Evolutionary conservation across 2,888 invertebrate genomes (phyloP), one percentile per base, ranked within the genome.

Genomic region (Epistrophe eligans): DNA sequence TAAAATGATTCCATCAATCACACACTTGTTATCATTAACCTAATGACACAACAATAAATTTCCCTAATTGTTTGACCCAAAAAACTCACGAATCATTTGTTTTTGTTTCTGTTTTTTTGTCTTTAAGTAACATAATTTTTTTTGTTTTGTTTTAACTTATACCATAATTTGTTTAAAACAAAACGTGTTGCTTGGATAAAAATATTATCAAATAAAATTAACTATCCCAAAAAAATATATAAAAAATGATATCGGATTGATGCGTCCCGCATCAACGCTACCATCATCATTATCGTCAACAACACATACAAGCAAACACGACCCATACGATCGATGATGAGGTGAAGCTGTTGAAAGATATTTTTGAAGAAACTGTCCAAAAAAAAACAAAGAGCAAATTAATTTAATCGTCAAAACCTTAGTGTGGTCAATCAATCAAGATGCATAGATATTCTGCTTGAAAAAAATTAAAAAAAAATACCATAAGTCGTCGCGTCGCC

Each of bases 21-120:
- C 79, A 66, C 87, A 87, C 87, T 83, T 87, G 87, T 87, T 87
- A 87, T 87, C 87, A 83, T 87, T 87, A 87, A 87, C 83, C 72
- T 87, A 87, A 83, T 83, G 83, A 76, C 87, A 87, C 72, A 57
- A 79, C 87, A 66, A 87, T 87, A 83, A 87, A 87, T 87, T 87
- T 83, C 57, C 79, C 76, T 87, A 87, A 83, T 87, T 87, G 76
- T 87, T 60, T 87, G 83, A 87, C 87, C 87, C 83, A 87, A 79
- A 87, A 87, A 87, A 83, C 66, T 79, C 82, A 83, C 66, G 67
- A 35, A 74, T 71, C 70, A 79, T 79, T 76, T 52, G 10, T 57
- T 35, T 67, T 52, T 67, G 24, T 55, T 10, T 15, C n/a, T 52
- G 10, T 57, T 35, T 67, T 52, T 67, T 38, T 55, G 15, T 15